phyloP scores from a whole-genome alignment of 2,113 vertebrate species.

The Ochotona princeps region DNA sequence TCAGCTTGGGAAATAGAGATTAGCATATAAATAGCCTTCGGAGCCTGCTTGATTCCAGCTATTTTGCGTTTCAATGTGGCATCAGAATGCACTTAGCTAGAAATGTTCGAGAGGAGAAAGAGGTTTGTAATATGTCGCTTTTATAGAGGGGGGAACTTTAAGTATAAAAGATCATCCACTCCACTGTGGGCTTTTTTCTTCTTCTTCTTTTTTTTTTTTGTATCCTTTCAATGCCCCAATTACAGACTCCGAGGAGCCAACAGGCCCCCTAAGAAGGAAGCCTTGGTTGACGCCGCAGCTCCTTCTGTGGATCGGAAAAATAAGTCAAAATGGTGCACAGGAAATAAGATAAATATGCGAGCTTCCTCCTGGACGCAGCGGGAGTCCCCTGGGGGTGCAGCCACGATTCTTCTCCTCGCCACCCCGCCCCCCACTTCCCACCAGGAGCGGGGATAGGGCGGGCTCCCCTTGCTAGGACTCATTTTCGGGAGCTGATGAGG shows the following conservation, averaged over 20 bases:
- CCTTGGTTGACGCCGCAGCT: constrained; percentile 71
- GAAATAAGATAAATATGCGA: constrained; percentile 64
- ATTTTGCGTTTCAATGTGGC: constrained; percentile 85
- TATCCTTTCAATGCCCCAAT: constrained; percentile 78
- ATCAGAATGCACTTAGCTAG: constrained; percentile 86
- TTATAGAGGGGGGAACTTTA: constrained; percentile 73
- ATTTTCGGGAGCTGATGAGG: constrained; percentile 48
- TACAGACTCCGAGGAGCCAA: constrained; percentile 76
- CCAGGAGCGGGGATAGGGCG: background rate
- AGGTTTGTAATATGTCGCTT: constrained; percentile 69
- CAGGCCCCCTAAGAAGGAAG: constrained; percentile 53
- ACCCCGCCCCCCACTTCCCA: background rate
- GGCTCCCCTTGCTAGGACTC: constrained; percentile 54
- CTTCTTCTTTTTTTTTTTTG: constrained; percentile 53
- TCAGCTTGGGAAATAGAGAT: constrained; percentile 85
- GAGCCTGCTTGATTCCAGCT: constrained; percentile 85
- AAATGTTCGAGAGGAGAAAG: constrained; percentile 78
- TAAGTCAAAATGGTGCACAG: constrained; percentile 63
- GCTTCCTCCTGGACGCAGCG: constrained; percentile 46
- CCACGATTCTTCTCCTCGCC: constrained; percentile 37
- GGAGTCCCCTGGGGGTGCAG: background rate
- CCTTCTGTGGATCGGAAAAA: constrained; percentile 58
- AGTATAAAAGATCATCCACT: constrained; percentile 75
- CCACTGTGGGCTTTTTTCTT: constrained; percentile 47
- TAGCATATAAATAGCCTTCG: constrained; percentile 87